phyloP scores from a whole-genome alignment of 2,888 invertebrate genomes.

The Lampropteryx suffumata region DNA sequence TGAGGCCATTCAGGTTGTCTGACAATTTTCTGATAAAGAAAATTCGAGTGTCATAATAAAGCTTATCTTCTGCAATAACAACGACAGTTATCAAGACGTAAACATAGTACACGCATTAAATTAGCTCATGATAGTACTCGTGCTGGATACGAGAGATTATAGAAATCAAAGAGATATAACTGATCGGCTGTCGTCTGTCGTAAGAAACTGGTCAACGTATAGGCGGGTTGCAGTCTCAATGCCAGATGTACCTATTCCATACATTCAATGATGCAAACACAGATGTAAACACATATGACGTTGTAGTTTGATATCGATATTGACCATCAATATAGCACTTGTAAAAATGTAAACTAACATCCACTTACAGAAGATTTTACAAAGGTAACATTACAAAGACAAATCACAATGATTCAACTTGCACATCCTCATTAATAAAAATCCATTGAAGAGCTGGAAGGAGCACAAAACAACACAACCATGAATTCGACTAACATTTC shows the following conservation, averaged over 20 bases:
- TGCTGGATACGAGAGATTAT: constrained; percentile 3
- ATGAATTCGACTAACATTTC: constrained; percentile 24
- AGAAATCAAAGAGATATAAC: constrained; percentile 5
- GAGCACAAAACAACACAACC: constrained; percentile 36
- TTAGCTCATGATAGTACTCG: constrained; percentile 16
- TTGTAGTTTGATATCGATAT: constrained; percentile 23
- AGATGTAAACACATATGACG: constrained; percentile 20
- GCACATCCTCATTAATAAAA: constrained; percentile 52
- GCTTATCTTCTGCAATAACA: constrained; percentile 22
- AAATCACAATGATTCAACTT: constrained; percentile 59
- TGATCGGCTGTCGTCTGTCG: constrained; percentile 4
- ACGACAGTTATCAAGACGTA: constrained; percentile 24
- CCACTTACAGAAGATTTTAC: constrained; percentile 36
- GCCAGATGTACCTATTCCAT: constrained; percentile 20
- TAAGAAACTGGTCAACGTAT: constrained; percentile 22
- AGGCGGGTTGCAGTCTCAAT: neutral
- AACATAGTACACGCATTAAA: constrained; percentile 19
- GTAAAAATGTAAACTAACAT: constrained; percentile 11
- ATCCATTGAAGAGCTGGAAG: constrained; percentile 51
- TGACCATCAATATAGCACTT: constrained; percentile 15
- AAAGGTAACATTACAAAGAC: constrained; percentile 54
- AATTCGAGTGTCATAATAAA: constrained; percentile 19
- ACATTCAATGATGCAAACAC: constrained; percentile 17
- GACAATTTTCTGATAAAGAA: constrained; percentile 16
- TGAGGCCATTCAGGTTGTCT: constrained; percentile 16